Evolutionary conservation across 2,888 invertebrate species (phyloP).

Genomic region (Synanthedon myopaeformis): DNA sequence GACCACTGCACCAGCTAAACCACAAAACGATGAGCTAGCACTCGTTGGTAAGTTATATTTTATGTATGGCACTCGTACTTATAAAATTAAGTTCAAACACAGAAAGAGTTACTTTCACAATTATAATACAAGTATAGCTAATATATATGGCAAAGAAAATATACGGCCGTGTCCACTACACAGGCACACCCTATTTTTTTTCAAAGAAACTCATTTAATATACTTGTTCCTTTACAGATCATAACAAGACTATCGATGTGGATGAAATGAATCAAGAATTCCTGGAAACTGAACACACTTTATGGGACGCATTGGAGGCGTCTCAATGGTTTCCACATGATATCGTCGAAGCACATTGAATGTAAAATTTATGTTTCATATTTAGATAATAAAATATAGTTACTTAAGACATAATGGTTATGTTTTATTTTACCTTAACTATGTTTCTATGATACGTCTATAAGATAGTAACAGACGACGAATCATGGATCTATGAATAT

Average conservation of each 20-base stretch:
- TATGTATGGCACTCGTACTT: background rate
- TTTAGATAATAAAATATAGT: too few species aligned
- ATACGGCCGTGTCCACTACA: too few species aligned
- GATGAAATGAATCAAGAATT: slow-evolving; percentile 83
- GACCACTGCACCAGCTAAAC: slow-evolving; percentile 34
- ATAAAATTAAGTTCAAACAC: background rate
- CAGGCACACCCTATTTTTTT: background rate
- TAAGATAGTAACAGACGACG: too few species aligned
- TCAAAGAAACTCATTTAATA: background rate
- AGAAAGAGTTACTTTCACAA: too few species aligned
- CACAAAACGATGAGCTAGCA: slow-evolving; percentile 76
- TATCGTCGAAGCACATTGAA: slow-evolving; percentile 69
- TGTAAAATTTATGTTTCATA: background rate
- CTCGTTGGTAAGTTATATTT: slow-evolving; percentile 73
- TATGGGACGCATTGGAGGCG: slow-evolving; percentile 86
- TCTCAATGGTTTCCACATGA: slow-evolving; percentile 88
- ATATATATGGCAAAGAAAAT: too few species aligned
- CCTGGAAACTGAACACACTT: slow-evolving; percentile 78
- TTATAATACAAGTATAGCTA: too few species aligned
- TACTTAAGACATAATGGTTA: too few species aligned
- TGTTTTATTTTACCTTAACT: too few species aligned
- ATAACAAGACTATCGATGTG: slow-evolving; percentile 78
- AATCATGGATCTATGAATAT: too few species aligned
- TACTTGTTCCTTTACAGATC: slow-evolving; percentile 66
- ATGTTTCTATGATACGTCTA: too few species aligned